A percentile compares a stretch with the other conserved stretches of the same genome.
Conservation (phyloP, 2,113 vertebrate genomes). For the Salvelinus namaycush region DNA sequence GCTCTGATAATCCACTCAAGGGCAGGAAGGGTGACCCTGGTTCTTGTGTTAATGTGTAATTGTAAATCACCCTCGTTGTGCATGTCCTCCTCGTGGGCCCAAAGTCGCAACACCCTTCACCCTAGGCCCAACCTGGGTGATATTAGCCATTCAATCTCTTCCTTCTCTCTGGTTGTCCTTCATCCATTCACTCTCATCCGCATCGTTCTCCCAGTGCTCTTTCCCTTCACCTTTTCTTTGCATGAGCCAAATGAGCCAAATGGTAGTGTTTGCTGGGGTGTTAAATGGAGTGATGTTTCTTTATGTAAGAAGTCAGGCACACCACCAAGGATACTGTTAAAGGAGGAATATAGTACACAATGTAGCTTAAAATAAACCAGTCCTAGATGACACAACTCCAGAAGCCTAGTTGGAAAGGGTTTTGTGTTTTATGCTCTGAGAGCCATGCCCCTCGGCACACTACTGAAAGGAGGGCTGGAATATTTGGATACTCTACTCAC, state of each 20-base stretch:
- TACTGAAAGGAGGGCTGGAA: slow-evolving; percentile 25
- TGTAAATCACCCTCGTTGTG: too few species aligned
- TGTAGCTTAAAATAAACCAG: slow-evolving; percentile 27
- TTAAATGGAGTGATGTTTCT: slow-evolving; percentile 2
- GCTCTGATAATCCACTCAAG: too few species aligned
- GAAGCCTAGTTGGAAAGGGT: slow-evolving; percentile 25
- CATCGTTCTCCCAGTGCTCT: neutral
- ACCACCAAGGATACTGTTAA: neutral
- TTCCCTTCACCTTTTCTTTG: neutral
- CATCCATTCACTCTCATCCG: neutral
- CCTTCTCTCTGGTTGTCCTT: neutral
- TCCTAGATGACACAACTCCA: slow-evolving; percentile 10
- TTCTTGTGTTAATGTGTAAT: too few species aligned
- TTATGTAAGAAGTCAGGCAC: neutral
- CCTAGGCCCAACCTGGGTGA: too few species aligned
- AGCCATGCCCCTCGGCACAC: slow-evolving; percentile 20
- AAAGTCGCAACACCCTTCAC: too few species aligned
- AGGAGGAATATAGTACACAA: slow-evolving; percentile 4
- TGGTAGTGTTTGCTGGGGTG: neutral
- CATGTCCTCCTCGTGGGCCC: too few species aligned
- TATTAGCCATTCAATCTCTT: neutral
- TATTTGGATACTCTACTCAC: slow-evolving; percentile 10
- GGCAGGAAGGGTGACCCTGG: too few species aligned
- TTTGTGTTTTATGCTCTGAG: slow-evolving; percentile 14
- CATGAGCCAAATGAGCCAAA: neutral